Base-by-base conservation (phyloP, 2,113 vertebrate species). In the Ictidomys tridecemlineatus region DNA sequence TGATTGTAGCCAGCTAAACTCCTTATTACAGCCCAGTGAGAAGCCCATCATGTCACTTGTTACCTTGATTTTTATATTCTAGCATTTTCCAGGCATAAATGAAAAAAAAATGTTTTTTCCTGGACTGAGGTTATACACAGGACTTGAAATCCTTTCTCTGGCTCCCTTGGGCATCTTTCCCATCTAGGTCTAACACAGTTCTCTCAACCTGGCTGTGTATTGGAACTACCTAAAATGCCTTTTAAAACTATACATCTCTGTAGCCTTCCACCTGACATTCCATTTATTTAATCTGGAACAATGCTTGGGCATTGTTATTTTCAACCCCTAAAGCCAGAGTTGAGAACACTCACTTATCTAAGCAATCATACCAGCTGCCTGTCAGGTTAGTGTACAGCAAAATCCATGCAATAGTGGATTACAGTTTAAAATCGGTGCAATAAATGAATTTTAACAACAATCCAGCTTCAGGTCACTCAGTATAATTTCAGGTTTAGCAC, bases 271-370 rank as follows among this genome's bases (percentile, higher is more conserved):
- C 58, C 30, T 78, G 42, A 67, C 72, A 73, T 67, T 92, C 51
- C 26, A 96, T 80, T 93, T 69, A 94, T 93, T 85, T 96, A 45
- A 17, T 84, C 42, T 92, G 70, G 53, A 82, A 20, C 69, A 32
- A 96, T 85, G 32, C 45, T 11, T 14, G 73, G 45, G 34, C 4
- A 85, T 56, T 26, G 3, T 39, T 28, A 73, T 88, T 93, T 93
- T 95, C 91, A 48, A 93, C 26, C 18, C 13, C 12, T 48, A 70
- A 92, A 94, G 42, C 24, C 39, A 85, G 82, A 1, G 16, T 84
- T 77, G 70, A 96, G 80, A 67, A 92, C 12, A 74, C 1, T 89
- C 12, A 74, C 1, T 89, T 14, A 39, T 30, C 30, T 34, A 89
- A 85, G 42, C 65, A 79, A 77, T 79, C 39, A 34, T 51, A 32